phyloP scores from a whole-genome alignment of 2,888 invertebrate genomes.

The Ceraclea dissimilis region DNA sequence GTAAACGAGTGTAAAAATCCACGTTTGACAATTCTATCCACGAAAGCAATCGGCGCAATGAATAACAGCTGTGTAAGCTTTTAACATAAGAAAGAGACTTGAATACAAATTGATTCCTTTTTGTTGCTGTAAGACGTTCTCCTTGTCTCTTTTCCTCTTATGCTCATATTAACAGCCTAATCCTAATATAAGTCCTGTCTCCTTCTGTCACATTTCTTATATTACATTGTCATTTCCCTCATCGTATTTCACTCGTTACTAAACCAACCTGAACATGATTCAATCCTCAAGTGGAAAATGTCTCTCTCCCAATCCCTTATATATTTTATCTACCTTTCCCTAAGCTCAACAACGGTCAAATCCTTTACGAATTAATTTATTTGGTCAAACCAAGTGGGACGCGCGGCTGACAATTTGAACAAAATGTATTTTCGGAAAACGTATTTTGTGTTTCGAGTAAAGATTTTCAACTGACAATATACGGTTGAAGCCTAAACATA shows the following conservation, averaged over 20 bases:
- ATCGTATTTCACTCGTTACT: slow-evolving; percentile 1
- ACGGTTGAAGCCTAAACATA: no score
- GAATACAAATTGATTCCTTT: slow-evolving; percentile 24
- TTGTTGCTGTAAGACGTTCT: slow-evolving; percentile 7
- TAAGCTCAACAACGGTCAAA: slow-evolving; percentile 4
- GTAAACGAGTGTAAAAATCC: slow-evolving; percentile 1
- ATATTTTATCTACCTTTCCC: no score
- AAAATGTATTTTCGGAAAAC: no score
- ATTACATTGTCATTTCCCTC: not conserved
- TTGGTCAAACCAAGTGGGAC: not conserved
- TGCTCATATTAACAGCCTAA: slow-evolving; percentile 11
- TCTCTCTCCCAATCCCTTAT: not conserved
- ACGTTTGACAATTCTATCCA: slow-evolving; percentile 24
- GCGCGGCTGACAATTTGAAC: no score
- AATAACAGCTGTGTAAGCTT: slow-evolving; percentile 24
- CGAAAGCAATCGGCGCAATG: slow-evolving; percentile 26
- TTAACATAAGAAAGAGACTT: slow-evolving; percentile 21
- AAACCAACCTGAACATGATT: slow-evolving; percentile 13
- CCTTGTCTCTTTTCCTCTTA: not conserved
- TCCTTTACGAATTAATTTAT: slow-evolving; percentile 8
- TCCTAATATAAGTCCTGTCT: slow-evolving; percentile 10
- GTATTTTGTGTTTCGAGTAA: no score
- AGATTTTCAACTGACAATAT: no score
- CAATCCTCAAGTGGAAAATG: slow-evolving; percentile 13
- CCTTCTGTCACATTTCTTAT: slow-evolving; percentile 1